phyloP scores from a whole-genome alignment of 2,113 vertebrate species.

The Hyla sarda region DNA sequence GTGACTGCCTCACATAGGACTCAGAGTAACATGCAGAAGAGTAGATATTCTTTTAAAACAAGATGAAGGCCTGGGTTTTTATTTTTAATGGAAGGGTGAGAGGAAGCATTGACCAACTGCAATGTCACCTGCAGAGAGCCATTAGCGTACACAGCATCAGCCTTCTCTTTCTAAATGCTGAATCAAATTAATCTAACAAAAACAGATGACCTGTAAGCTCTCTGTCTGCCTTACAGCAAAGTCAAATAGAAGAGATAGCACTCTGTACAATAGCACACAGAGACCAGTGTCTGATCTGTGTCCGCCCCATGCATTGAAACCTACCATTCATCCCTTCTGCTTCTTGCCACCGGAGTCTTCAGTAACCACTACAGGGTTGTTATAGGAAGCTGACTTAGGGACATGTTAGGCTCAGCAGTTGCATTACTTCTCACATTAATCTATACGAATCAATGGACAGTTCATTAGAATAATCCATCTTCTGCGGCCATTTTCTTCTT shows the following conservation, averaged over 20 bases:
- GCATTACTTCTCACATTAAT: constrained; percentile 84
- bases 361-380: not conserved
- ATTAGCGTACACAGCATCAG: constrained; percentile 67
- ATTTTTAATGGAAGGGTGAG: constrained; percentile 45
- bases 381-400: constrained; percentile 71
- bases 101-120: constrained; percentile 61
- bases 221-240: constrained; percentile 73
- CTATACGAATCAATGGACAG: constrained; percentile 85
- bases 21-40: constrained; percentile 23
- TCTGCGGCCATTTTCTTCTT: constrained; percentile 73
- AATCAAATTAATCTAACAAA: constrained; percentile 75
- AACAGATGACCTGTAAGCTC: constrained; percentile 75
- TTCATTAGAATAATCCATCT: constrained; percentile 87
- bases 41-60: constrained; percentile 41
- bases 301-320: constrained; percentile 32
- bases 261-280: not conserved
- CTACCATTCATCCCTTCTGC: constrained; percentile 51
- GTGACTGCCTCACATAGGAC: constrained; percentile 42
- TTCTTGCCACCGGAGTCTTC: constrained; percentile 35
- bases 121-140: constrained; percentile 71
- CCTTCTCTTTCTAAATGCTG: constrained; percentile 71
- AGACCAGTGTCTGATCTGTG: constrained; percentile 45
- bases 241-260: constrained; percentile 65
- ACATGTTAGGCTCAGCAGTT: constrained; percentile 79
- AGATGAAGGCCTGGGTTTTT: constrained; percentile 27